These are phyloP conservation scores for Paracentrotus lividus DNA, from an alignment of 53 echinoderm and acorn worm species.

Conservation along the genomic window DNA sequence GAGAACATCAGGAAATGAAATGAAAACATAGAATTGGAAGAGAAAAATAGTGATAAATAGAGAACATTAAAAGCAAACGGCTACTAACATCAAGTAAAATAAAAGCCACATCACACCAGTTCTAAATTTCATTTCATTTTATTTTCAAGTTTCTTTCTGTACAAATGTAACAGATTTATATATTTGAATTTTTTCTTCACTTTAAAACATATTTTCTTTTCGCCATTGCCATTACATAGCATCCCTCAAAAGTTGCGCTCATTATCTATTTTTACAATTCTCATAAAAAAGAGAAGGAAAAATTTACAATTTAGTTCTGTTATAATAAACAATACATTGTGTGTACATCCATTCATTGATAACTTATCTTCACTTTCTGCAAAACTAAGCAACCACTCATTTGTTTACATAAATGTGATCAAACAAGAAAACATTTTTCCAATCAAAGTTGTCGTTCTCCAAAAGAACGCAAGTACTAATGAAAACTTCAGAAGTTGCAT, in stretches of 20 bases:
- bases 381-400: background rate
- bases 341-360: background rate
- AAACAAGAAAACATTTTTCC: background rate
- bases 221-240: slow-evolving; percentile 32
- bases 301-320: slow-evolving; percentile 20
- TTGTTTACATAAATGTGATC: background rate
- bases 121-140: slow-evolving; percentile 13
- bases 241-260: background rate
- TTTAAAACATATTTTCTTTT: slow-evolving; percentile 34
- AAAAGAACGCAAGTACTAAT: background rate
- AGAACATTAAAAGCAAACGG: too few relatives aligned
- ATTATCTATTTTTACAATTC: slow-evolving; percentile 3
- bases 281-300: slow-evolving; percentile 22
- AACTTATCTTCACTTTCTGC: background rate
- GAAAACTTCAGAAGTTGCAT: background rate
- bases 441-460: background rate
- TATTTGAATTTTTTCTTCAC: slow-evolving; percentile 38
- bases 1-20: too few relatives aligned
- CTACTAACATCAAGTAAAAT: background rate
- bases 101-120: background rate
- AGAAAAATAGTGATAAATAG: too few relatives aligned
- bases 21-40: too few relatives aligned
- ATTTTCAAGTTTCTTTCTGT: slow-evolving; percentile 64
- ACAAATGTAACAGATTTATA: slow-evolving; percentile 67
- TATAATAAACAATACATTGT: background rate